Percentiles rank a stretch among this genome's conserved stretches.
These are phyloP conservation scores for Alligator sinensis DNA, from an alignment of 2,113 vertebrate species.

Conservation along the genomic window DNA sequence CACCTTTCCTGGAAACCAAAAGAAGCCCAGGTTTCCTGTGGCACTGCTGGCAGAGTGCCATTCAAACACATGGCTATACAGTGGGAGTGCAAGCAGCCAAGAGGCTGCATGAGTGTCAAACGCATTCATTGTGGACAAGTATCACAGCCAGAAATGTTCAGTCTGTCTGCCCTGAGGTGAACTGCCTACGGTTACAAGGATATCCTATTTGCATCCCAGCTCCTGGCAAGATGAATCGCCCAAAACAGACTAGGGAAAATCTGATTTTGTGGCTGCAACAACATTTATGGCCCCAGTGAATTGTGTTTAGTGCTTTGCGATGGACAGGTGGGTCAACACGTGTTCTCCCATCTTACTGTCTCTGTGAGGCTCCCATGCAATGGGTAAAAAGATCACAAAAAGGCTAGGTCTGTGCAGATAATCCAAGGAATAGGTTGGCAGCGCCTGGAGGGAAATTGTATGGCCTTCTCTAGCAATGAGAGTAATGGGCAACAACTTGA, in stretches of 20 bases:
- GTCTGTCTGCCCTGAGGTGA: background rate
- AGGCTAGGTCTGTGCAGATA: background rate
- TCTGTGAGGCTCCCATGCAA: background rate
- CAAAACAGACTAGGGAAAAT: too few relatives aligned
- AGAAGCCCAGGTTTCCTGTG: background rate
- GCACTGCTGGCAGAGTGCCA: background rate
- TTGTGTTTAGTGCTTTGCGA: accelerated
- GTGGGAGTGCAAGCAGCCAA: background rate
- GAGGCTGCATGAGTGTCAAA: background rate
- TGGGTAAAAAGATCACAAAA: background rate
- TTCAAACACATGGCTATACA: background rate
- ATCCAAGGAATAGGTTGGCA: background rate
- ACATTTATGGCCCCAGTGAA: background rate
- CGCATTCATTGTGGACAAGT: background rate
- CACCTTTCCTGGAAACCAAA: conserved; percentile 31
- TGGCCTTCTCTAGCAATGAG: background rate
- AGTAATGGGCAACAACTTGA: accelerated
- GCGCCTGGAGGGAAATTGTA: background rate
- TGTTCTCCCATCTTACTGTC: background rate
- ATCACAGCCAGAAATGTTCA: background rate
- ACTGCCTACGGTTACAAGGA: background rate
- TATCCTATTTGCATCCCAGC: background rate
- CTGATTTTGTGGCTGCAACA: background rate
- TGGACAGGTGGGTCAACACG: background rate
- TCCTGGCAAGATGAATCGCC: background rate